Percentiles rank a stretch among this genome's conserved stretches.
Evolutionary conservation across 2,113 vertebrate genomes (phyloP).

Genomic region (Danionella cerebrum): DNA sequence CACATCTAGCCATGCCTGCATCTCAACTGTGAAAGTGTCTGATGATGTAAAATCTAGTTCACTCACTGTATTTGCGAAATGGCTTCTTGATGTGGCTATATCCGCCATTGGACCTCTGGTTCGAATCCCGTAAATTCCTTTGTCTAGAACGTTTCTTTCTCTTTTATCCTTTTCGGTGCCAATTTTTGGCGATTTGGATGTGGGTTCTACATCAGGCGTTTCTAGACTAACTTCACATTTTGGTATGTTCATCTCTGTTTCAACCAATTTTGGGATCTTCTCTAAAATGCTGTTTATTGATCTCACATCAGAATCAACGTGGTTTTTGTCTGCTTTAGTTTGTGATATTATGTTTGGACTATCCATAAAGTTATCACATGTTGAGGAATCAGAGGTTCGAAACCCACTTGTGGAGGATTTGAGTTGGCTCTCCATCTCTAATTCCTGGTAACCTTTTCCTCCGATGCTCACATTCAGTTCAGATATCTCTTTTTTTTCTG

Average conservation of each 20-base stretch:
- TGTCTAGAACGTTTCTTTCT: slow-evolving; percentile 36
- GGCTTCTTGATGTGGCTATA: slow-evolving; percentile 28
- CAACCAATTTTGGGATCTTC: slow-evolving; percentile 3
- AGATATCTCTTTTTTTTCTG: slow-evolving; percentile 58
- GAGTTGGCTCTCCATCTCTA: slow-evolving; percentile 18
- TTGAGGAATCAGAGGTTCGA: slow-evolving; percentile 43
- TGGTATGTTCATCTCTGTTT: slow-evolving; percentile 37
- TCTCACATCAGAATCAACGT: slow-evolving; percentile 32
- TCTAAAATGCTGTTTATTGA: slow-evolving; percentile 7
- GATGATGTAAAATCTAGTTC: slow-evolving; percentile 26
- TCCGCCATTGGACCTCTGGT: slow-evolving; percentile 42
- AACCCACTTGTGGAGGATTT: slow-evolving; percentile 51
- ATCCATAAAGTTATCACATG: slow-evolving; percentile 24
- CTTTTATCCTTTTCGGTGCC: slow-evolving; percentile 44
- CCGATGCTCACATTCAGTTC: slow-evolving; percentile 60
- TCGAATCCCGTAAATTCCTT: slow-evolving; percentile 43
- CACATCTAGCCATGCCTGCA: neutral
- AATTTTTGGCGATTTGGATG: slow-evolving; percentile 43
- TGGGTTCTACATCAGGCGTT: slow-evolving; percentile 32
- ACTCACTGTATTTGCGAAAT: slow-evolving; percentile 24
- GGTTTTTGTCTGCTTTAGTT: slow-evolving; percentile 22
- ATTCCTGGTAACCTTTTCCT: slow-evolving; percentile 52
- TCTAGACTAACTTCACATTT: slow-evolving; percentile 46
- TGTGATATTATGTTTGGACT: slow-evolving; percentile 34
- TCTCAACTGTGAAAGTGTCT: slow-evolving; percentile 1